Conservation (phyloP, 1,140 invertebrate genomes). For the Ceratoteleas bidentatus region DNA sequence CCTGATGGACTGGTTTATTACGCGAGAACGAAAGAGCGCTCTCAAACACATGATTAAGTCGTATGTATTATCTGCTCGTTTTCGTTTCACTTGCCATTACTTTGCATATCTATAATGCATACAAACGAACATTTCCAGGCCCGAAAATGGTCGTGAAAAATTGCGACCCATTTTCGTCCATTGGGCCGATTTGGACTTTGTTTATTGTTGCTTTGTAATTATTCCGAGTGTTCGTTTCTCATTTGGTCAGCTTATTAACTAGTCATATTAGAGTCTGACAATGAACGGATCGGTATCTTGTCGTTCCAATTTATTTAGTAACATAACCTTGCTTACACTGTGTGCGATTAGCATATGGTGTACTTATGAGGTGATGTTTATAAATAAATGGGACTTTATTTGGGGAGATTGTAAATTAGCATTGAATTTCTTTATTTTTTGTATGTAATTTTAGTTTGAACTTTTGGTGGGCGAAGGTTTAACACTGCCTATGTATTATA, state of each 20-base stretch:
- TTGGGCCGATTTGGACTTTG: neutral
- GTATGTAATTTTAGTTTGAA: neutral
- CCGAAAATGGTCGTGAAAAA: too few relatives aligned
- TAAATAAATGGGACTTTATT: neutral
- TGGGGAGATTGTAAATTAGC: too few relatives aligned
- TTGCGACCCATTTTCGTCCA: too few relatives aligned
- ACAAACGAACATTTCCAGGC: neutral
- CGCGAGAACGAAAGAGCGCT: constrained; percentile 94
- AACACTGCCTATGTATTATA: too few relatives aligned
- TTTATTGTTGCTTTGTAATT: too few relatives aligned
- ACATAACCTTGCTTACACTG: neutral
- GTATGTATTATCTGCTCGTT: constrained; percentile 86
- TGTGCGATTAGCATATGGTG: constrained; percentile 1
- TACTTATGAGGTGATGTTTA: neutral
- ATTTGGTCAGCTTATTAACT: too few relatives aligned
- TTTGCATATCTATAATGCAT: constrained; percentile 16
- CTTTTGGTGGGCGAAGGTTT: too few relatives aligned
- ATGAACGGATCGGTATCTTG: neutral
- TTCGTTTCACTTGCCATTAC: constrained; percentile 29
- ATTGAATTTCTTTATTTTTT: neutral
- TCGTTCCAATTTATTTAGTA: constrained; percentile 9
- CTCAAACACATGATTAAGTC: constrained; percentile 96
- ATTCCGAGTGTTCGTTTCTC: too few relatives aligned
- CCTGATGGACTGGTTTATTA: constrained; percentile 98
- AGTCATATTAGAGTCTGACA: neutral